phyloP scores from a whole-genome alignment of 2,797 vertebrate genomes.

The Smutsia temminckii region DNA sequence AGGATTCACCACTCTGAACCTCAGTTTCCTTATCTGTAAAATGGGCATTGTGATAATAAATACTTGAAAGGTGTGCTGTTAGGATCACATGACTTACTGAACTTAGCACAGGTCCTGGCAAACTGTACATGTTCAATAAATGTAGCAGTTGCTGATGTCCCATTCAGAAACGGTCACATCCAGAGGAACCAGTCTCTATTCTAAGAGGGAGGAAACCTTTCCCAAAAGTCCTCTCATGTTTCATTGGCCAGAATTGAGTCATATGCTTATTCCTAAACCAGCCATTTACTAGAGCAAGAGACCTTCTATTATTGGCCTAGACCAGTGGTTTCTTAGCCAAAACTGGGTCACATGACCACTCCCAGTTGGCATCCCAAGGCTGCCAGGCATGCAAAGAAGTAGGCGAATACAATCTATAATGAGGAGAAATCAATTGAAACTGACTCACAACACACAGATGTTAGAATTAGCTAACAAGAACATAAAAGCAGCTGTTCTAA shows the following conservation, averaged over 20 bases:
- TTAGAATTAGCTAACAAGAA: not conserved
- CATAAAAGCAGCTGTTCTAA: not conserved
- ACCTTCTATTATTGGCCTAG: not conserved
- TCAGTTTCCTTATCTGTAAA: slow-evolving; percentile 12
- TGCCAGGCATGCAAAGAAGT: not conserved
- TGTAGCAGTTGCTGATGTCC: not conserved
- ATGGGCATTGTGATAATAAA: not conserved
- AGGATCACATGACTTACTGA: not conserved
- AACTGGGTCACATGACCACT: not conserved
- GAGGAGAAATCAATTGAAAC: not conserved
- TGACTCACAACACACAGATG: no score
- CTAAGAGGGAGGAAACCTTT: not conserved
- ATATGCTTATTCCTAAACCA: not conserved
- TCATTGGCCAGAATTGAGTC: not conserved
- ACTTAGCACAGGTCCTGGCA: not conserved
- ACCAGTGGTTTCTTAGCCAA: not conserved
- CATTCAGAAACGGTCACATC: not conserved
- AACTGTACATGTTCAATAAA: not conserved
- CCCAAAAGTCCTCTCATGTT: not conserved
- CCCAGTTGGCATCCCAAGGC: not conserved
- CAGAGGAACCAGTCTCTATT: not conserved
- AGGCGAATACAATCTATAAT: not conserved
- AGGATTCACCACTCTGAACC: not conserved
- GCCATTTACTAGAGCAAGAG: not conserved
- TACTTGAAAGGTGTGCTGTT: not conserved